Percentiles rank a stretch among this genome's conserved stretches.
Conservation (phyloP, 2,888 invertebrate species). For the Rotaria magnacalcarata region DNA sequence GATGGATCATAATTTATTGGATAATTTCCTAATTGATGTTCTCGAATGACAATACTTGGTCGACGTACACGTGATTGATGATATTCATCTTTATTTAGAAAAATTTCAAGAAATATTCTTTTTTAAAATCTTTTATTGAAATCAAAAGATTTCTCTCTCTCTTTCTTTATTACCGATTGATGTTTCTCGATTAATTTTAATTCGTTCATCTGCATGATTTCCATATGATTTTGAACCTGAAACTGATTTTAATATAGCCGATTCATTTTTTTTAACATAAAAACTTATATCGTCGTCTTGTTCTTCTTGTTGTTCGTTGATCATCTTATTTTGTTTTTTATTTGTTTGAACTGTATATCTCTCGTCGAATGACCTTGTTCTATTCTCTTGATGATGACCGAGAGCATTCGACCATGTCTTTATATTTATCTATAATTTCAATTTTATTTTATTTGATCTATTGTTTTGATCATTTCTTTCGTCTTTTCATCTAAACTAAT, state of each 20-base stretch:
- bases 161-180: not conserved
- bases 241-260: not conserved
- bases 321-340: not conserved
- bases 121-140: not conserved
- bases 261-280: not conserved
- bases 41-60: constrained; percentile 12
- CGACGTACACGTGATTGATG: not conserved
- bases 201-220: not conserved
- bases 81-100: not conserved
- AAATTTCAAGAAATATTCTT: not conserved
- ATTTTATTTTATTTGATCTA: not conserved
- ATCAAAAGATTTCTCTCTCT: not conserved
- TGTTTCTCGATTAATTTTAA: not conserved
- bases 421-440: not conserved
- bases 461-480: not conserved
- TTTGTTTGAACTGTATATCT: not conserved
- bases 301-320: not conserved
- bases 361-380: not conserved
- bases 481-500: not conserved
- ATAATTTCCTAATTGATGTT: not conserved
- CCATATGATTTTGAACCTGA: not conserved
- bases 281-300: not conserved
- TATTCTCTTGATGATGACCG: not conserved
- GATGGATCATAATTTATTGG: constrained; percentile 41
- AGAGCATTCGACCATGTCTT: not conserved